A percentile compares a stretch with the other conserved stretches of the same genome.
Evolutionary conservation across 2,113 vertebrate species (phyloP).

Genomic region (Gambusia holbrooki): DNA sequence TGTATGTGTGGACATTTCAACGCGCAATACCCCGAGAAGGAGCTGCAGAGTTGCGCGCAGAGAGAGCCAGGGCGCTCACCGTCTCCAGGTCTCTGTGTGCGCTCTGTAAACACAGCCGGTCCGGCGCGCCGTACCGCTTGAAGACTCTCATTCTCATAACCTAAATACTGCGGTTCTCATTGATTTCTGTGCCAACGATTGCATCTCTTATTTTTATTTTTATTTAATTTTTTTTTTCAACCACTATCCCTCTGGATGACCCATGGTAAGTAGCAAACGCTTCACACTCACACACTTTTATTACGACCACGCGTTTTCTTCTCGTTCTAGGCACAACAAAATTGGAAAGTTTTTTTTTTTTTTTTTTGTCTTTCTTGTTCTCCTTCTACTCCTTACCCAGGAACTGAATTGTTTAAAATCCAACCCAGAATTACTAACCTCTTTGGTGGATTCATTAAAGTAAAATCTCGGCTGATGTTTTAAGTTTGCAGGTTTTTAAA

Average conservation of each 20-base stretch:
- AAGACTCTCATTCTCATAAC: conserved; percentile 70
- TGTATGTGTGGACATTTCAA: conserved; percentile 86
- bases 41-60: conserved; percentile 74
- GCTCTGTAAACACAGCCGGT: conserved; percentile 77
- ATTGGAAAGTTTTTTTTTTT: conserved; percentile 44
- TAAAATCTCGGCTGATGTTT: neutral
- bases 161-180: conserved; percentile 68
- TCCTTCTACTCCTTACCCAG: neutral
- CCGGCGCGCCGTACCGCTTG: conserved; percentile 57
- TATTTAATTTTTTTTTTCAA: conserved; percentile 38
- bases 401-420: conserved; percentile 8
- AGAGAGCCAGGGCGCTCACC: conserved; percentile 71
- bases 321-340: conserved; percentile 18
- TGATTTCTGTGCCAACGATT: conserved; percentile 65
- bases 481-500: conserved; percentile 14
- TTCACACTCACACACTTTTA: conserved; percentile 56
- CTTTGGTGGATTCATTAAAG: neutral
- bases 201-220: conserved; percentile 19
- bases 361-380: conserved; percentile 9
- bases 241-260: conserved; percentile 59
- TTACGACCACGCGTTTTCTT: conserved; percentile 44
- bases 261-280: conserved; percentile 72
- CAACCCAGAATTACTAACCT: neutral
- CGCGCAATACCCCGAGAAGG: conserved; percentile 80
- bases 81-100: conserved; percentile 70